A percentile compares a stretch with the other conserved stretches of the same genome.
Conservation (phyloP, 2,888 invertebrate genomes). For the Hirtodrosophila confusa region DNA sequence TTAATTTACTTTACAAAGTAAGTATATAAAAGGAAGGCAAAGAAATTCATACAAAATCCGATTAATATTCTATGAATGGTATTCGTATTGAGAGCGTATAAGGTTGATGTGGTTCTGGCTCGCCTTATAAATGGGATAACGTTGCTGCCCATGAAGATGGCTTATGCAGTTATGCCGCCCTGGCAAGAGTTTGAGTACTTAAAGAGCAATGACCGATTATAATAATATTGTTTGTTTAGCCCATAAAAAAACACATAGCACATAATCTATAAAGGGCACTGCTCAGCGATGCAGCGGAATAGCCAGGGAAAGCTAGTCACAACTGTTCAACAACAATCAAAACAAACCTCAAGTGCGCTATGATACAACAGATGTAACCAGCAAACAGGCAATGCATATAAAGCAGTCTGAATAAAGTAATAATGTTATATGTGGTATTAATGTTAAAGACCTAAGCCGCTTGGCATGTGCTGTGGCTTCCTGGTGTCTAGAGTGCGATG, state of each 20-base stretch:
- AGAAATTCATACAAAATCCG: constrained; percentile 12
- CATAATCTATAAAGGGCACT: constrained; percentile 19
- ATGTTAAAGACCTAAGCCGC: constrained; percentile 11
- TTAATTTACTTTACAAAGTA: constrained; percentile 22
- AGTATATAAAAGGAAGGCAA: constrained; percentile 7
- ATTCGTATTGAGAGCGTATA: constrained; percentile 3
- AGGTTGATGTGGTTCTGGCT: constrained; percentile 1
- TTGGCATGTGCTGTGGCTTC: constrained; percentile 64
- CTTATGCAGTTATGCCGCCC: constrained; percentile 26
- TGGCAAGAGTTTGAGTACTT: constrained; percentile 8
- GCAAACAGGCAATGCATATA: constrained; percentile 55
- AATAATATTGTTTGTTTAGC: constrained; percentile 35
- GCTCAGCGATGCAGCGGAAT: not conserved
- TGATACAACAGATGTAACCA: constrained; percentile 57
- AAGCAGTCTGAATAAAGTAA: constrained; percentile 26
- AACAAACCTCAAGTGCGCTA: constrained; percentile 41
- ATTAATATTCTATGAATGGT: constrained; percentile 18
- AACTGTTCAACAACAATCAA: constrained; percentile 33
- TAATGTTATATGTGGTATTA: not conserved
- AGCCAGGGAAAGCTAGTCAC: constrained; percentile 21
- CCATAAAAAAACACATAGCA: constrained; percentile 14
- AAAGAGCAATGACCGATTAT: constrained; percentile 64
- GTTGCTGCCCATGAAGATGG: constrained; percentile 5
- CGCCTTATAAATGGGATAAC: constrained; percentile 3
- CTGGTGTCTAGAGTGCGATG: constrained; percentile 46